A percentile compares a stretch with the other conserved stretches of the same genome.
Evolutionary conservation across 2,113 vertebrate genomes (phyloP).

Genomic region (Anas platyrhynchos): DNA sequence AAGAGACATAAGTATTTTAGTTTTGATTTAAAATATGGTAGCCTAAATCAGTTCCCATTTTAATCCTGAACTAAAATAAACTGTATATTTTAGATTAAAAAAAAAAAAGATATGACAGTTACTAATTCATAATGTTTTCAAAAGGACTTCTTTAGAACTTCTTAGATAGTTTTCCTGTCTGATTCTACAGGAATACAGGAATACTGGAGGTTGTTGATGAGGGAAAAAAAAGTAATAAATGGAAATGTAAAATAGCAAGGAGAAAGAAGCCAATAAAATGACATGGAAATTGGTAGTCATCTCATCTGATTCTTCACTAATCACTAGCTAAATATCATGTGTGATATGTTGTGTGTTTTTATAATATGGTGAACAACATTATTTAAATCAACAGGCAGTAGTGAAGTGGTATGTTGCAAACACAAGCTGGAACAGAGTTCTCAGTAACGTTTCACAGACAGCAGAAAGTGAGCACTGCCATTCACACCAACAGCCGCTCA

Average conservation of each 20-base stretch:
- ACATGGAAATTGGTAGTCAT: neutral
- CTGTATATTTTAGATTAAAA: neutral
- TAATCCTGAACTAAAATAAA: neutral
- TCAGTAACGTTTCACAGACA: neutral
- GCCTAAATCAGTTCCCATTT: neutral
- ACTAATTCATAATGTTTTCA: neutral
- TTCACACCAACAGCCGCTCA: neutral
- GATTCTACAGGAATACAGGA: neutral
- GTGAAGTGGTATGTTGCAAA: neutral
- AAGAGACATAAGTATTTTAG: neutral
- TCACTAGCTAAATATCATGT: neutral
- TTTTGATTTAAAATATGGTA: neutral
- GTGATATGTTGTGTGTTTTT: neutral
- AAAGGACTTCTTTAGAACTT: neutral
- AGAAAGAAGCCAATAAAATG: neutral
- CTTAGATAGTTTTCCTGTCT: neutral
- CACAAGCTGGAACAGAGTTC: neutral
- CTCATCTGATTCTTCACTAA: neutral
- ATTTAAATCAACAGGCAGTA: neutral
- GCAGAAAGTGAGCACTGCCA: neutral
- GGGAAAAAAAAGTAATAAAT: neutral
- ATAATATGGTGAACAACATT: neutral
- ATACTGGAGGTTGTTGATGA: neutral
- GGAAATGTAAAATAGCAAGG: neutral
- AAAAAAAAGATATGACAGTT: neutral